Evolutionary conservation across 2,797 vertebrate species (phyloP).

Genomic region (Melanotaenia parkinsoni): DNA sequence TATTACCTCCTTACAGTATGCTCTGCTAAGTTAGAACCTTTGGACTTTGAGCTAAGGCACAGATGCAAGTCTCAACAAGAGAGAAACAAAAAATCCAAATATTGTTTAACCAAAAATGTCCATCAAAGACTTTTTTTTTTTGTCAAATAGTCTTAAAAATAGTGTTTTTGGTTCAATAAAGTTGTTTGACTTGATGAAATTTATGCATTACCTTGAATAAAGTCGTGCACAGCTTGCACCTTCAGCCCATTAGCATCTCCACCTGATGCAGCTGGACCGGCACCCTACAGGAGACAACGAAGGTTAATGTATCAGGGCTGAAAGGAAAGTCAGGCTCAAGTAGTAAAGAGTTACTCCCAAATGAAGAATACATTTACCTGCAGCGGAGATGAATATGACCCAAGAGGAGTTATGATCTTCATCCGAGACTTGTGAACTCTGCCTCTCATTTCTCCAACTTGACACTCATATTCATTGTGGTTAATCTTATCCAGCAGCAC

Average conservation of each 20-base stretch:
- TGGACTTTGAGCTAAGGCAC: not conserved
- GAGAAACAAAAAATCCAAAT: not conserved
- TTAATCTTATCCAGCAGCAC: slow-evolving; percentile 82
- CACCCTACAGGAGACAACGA: slow-evolving; percentile 53
- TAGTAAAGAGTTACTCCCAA: not conserved
- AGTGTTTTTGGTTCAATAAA: not conserved
- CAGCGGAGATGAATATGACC: slow-evolving; percentile 3
- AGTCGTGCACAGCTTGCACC: slow-evolving; percentile 89
- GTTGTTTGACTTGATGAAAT: not conserved
- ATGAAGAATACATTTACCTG: slow-evolving; percentile 60
- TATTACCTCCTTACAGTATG: no score
- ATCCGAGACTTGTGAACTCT: slow-evolving; percentile 81
- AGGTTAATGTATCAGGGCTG: slow-evolving; percentile 1
- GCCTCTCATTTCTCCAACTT: slow-evolving; percentile 80
- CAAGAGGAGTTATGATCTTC: slow-evolving; percentile 86
- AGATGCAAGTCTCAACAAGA: not conserved
- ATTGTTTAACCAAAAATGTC: not conserved
- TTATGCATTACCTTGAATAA: slow-evolving; percentile 76
- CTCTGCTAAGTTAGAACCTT: no score
- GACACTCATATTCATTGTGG: slow-evolving; percentile 83
- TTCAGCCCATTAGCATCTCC: slow-evolving; percentile 72
- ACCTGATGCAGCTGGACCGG: slow-evolving; percentile 19
- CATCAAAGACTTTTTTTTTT: not conserved
- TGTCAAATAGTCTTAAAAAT: not conserved
- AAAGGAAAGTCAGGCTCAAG: not conserved